These are phyloP conservation scores for Smutsia temminckii DNA, from an alignment of 2,797 vertebrate genomes.

Conservation along the genomic window DNA sequence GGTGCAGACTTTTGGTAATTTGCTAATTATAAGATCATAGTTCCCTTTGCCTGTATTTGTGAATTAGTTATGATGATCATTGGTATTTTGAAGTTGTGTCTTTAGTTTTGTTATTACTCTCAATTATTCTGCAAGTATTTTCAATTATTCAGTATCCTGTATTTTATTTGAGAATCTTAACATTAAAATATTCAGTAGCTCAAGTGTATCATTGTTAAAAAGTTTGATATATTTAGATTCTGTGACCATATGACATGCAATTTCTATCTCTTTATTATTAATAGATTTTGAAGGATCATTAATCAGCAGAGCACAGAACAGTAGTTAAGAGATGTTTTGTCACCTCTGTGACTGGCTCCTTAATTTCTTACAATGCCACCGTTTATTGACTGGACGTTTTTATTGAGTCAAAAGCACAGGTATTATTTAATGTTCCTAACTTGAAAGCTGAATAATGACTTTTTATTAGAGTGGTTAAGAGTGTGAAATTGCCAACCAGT, in stretches of 20 bases:
- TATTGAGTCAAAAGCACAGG: not conserved
- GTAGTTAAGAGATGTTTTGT: conserved; percentile 32
- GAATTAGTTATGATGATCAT: not conserved
- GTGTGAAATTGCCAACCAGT: not conserved
- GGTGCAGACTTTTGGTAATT: not conserved
- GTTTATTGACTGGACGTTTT: not conserved
- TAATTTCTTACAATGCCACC: conserved; percentile 2
- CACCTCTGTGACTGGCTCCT: not conserved
- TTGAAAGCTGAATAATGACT: not conserved
- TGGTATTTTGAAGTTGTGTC: not conserved
- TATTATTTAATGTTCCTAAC: conserved; percentile 1
- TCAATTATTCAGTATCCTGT: not conserved
- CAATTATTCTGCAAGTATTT: not conserved
- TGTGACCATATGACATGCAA: conserved; percentile 18
- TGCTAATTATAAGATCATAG: not conserved
- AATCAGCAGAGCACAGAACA: conserved; percentile 39
- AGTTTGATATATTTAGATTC: conserved; percentile 57
- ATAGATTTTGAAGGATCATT: conserved; percentile 58
- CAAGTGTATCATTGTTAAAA: not conserved
- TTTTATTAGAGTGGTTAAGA: not conserved
- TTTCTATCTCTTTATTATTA: conserved; percentile 64
- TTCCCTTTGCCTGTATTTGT: not conserved
- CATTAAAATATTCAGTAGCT: not conserved
- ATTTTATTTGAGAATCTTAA: not conserved
- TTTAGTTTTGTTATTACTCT: not conserved